Base-by-base conservation (phyloP, 2,888 invertebrate genomes). In the Hoplodrina blanda region DNA sequence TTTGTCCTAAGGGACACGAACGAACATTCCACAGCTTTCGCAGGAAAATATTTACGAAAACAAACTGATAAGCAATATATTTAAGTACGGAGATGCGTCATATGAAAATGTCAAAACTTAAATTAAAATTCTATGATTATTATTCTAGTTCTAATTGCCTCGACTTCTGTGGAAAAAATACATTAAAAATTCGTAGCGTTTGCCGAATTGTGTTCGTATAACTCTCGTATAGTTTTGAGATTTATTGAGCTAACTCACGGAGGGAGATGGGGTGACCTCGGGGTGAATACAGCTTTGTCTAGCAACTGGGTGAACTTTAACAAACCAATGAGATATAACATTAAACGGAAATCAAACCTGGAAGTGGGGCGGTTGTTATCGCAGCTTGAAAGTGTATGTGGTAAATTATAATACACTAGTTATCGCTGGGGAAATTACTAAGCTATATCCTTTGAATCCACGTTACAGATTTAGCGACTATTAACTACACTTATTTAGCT, bases 281-380 rank as follows among this genome's bases (percentile, higher is more conserved):
- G 62, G 65, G 37, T 57, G 71, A 60, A 53, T 46, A 59, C 41
- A 53, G 46, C 66, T 55, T 64, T 70, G 63, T 70, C 54, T 63
- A 55, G 52, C 37, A 57, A 62, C 64, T 69, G 62, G 49, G 52
- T 68, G 59, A 76, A 70, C 60, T 73, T 68, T 55, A 65, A 50
- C 68, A 54, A 70, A 70, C 59, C 44, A 66, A 62, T 60, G 73
- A 50, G 65, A 65, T 70, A 75, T 57, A 71, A 65, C 65, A 73
- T 67, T 70, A 57, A 62, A 55, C 55, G 80, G 77, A 82, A 70
- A 72, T 65, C 61, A 63, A 78, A 70, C 57, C 66, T 52, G 70
- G 59, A 77, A 76, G 20, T 66, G 33, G 78, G 59, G 37, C 76
- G 17, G 30, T 17, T 46, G 60, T 53, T 69, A 66, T 65, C 62